phyloP scores from a whole-genome alignment of 2,797 vertebrate species.

The Nyctibius grandis region DNA sequence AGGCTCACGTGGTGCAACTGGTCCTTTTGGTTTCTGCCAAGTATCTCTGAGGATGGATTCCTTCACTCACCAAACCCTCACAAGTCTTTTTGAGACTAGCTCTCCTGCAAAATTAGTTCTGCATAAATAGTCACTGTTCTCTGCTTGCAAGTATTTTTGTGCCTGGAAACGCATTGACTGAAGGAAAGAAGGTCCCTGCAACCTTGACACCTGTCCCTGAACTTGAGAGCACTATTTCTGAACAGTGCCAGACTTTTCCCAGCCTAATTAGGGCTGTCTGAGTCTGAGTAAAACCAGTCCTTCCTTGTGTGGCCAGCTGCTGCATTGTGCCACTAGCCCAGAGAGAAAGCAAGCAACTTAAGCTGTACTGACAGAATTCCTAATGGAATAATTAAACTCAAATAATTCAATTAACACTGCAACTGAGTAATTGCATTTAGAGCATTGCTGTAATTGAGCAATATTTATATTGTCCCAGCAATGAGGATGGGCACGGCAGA shows the following conservation, averaged over 20 bases:
- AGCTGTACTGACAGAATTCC: not conserved
- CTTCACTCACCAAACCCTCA: not conserved
- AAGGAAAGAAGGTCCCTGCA: not conserved
- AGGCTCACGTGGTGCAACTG: not conserved
- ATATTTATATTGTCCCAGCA: conserved; percentile 41
- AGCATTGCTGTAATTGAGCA: conserved; percentile 20
- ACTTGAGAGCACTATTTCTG: not conserved
- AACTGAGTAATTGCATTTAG: conserved; percentile 39
- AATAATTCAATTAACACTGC: conserved; percentile 52
- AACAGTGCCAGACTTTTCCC: not conserved
- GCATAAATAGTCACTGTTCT: not conserved
- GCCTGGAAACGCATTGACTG: not conserved
- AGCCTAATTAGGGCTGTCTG: not conserved
- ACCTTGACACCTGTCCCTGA: not conserved
- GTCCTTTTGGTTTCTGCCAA: not conserved
- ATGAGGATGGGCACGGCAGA: not conserved
- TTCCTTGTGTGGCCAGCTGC: not conserved
- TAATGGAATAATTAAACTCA: conserved; percentile 38
- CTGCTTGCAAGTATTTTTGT: not conserved
- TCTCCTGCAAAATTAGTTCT: not conserved
- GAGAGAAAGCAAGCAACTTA: not conserved
- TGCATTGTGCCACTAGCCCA: not conserved
- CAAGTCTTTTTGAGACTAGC: not conserved
- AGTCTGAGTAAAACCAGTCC: not conserved
- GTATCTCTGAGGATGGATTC: not conserved